Evolutionary conservation across 1,140 invertebrate species (phyloP), one percentile per base, ranked within the genome.

Genomic region (Listronotus bonariensis): DNA sequence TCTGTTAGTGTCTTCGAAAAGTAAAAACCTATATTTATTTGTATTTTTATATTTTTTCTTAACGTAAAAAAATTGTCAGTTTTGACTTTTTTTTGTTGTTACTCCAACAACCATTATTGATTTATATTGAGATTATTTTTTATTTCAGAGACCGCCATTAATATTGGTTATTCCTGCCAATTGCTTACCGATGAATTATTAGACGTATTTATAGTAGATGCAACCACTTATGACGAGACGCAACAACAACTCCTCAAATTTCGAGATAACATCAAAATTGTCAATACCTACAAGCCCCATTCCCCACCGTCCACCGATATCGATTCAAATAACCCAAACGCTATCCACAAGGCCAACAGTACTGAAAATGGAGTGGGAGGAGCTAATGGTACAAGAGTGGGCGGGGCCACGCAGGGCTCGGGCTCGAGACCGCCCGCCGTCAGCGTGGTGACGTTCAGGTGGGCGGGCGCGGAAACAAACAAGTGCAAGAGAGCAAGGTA

Each of bases 151-250:
- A n/a, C n/a, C n/a, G n/a, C n/a, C n/a, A n/a, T n/a, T n/a, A n/a
- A n/a, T n/a, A n/a, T n/a, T n/a, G n/a, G n/a, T n/a, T n/a, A n/a
- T n/a, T n/a, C n/a, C n/a, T n/a, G n/a, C n/a, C n/a, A n/a, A n/a
- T n/a, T n/a, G n/a, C n/a, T n/a, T n/a, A n/a, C n/a, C n/a, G n/a
- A n/a, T n/a, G n/a, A n/a, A n/a, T n/a, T n/a, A n/a, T n/a, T n/a
- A 36, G 96, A 99, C 77, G 88, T 97, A 36, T 97, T 97, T 78
- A 91, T 97, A 40, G 89, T 98, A n/a, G 96, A 98, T 80, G 95
- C 89, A 8, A 87, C 87, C 34, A 88, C 91, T 6, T 86, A 88
- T 68, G 92, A 94, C 56, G 91, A 95, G 68, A 95, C 95, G 2
- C 86, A 92, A 70, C 86, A 88, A 14, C 92, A 96, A 78, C 80